Base-by-base conservation (phyloP, 2,797 vertebrate genomes). In the Catamblyrhynchus diadema region DNA sequence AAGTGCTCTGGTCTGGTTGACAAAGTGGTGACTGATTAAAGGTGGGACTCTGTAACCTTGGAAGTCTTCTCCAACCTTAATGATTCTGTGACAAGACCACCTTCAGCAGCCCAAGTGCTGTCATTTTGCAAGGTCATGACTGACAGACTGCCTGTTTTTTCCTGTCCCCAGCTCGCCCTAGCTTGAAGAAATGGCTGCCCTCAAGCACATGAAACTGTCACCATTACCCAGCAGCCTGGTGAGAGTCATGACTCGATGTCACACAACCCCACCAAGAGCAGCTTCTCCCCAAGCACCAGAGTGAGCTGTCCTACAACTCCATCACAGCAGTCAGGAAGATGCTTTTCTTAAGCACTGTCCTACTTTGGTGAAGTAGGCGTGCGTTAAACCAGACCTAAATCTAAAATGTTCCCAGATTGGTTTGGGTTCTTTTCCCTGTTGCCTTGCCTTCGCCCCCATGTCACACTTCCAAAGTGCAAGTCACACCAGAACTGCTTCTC, bases 321-420 rank as follows among this genome's bases (percentile, higher is more conserved):
- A 77, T 2, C 0, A 0, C 59, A 80, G 86, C 74, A 50, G 32
- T 16, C 0, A 0, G 9, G 14, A 66, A 77, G 48, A 86, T 59
- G 75, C 83, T 90, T 69, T 86, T 86, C 90, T 73, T 67, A 41
- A 91, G 69, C 81, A 77, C 75, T 91, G 92, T 51, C 92, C 96
- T 88, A 91, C 90, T 94, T 92, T 3, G 30, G 67, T 17, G 5
- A 79, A 60, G 81, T 77, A 80, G 88, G 88, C 15, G 30, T 64
- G 59, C 80, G 93, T 87, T 90, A 89, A 92, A 78, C 86, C 35
- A 93, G 79, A 87, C 48, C 92, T 89, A 91, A 70, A 95, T 85
- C 81, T 57, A 80, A 85, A 82, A 59, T 50, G 75, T 48, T 65
- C 41, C 69, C 94, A 91, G 65, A 86, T 82, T 27, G 57, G 60